Evolutionary conservation across 2,888 invertebrate genomes (phyloP), one percentile per base, ranked within the genome.

Genomic region (Ophioninae sp.): DNA sequence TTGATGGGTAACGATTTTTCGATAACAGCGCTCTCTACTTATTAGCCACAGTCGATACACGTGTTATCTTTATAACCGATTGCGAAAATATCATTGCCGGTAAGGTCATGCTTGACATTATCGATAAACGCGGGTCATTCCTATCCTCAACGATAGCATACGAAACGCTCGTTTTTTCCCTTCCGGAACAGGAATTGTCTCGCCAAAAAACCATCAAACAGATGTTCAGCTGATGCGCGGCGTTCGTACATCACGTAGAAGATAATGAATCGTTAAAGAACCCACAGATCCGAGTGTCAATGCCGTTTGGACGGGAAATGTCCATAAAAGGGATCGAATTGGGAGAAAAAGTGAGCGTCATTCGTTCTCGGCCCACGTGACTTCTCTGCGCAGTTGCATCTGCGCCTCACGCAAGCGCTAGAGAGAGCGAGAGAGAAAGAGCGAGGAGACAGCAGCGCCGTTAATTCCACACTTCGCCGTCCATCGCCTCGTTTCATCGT

Each of bases 261-360:
- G 6, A 51, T 51, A 13, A 17, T 51, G 3, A 51, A 51, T 17
- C 17, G 13, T 17, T 17, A 51, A 51, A 51, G 51, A 6, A 13
- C 13, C 13, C 51, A 51, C 13, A 51, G 13, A 6, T 17, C 10
- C 61, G 30, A 23, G 39, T 64, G 39, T 63, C 51, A 51, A 17
- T 51, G 51, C 51, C 17, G 5, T 6, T 20, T 22, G 30, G 9
- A 71, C 6, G 37, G 37, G 8, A 81, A 83, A 87, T 85, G 64
- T 76, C 89, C 90, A 88, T 89, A 91, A 89, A 90, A 88, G 91
- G 91, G 88, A 89, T 89, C 85, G 87, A 89, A 88, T 89, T 86
- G 71, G 85, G 83, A 81, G 79, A 81, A 78, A 83, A 63, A 78
- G 77, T 77, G 76, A 76, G 71, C 67, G 72, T 71, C 44, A 63